A percentile compares a stretch with the other conserved stretches of the same genome.
Evolutionary conservation across 2,888 invertebrate species (phyloP).

Genomic region (Epicampocera succincta): DNA sequence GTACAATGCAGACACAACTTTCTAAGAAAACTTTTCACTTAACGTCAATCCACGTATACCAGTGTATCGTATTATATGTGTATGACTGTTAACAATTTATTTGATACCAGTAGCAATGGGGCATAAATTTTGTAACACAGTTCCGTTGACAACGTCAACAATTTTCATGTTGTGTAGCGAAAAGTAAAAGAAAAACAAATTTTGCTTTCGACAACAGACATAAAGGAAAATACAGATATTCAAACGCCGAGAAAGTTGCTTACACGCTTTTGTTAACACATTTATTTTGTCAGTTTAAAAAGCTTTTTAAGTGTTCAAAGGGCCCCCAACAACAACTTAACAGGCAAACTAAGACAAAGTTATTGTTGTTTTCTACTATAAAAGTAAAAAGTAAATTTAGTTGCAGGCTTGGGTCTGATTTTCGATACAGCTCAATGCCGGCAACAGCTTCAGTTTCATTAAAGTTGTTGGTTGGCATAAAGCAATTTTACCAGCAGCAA

Average conservation of each 20-base stretch:
- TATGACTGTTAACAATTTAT: slow-evolving; percentile 42
- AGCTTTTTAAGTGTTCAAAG: slow-evolving; percentile 1
- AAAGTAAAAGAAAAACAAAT: slow-evolving; percentile 24
- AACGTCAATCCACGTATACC: neutral
- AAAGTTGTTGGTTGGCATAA: no score
- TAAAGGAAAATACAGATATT: neutral
- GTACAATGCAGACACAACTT: no score
- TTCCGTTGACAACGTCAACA: slow-evolving; percentile 65
- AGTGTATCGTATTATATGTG: no score
- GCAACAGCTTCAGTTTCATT: no score
- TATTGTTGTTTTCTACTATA: no score
- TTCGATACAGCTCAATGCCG: no score
- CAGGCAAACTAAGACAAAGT: no score
- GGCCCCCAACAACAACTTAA: no score
- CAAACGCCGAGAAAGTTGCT: neutral
- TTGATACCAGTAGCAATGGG: slow-evolving; percentile 57
- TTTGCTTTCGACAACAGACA: slow-evolving; percentile 18
- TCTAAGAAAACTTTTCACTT: slow-evolving; percentile 20
- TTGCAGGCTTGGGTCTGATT: no score
- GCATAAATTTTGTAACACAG: slow-evolving; percentile 68
- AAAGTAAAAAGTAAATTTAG: no score
- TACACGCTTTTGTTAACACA: neutral
- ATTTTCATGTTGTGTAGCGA: slow-evolving; percentile 49
- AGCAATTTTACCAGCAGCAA: no score
- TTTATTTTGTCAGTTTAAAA: neutral